These are phyloP conservation scores for Lordiphosa fenestrarum DNA, from an alignment of 2,888 invertebrate genomes.

Conservation along the genomic window DNA sequence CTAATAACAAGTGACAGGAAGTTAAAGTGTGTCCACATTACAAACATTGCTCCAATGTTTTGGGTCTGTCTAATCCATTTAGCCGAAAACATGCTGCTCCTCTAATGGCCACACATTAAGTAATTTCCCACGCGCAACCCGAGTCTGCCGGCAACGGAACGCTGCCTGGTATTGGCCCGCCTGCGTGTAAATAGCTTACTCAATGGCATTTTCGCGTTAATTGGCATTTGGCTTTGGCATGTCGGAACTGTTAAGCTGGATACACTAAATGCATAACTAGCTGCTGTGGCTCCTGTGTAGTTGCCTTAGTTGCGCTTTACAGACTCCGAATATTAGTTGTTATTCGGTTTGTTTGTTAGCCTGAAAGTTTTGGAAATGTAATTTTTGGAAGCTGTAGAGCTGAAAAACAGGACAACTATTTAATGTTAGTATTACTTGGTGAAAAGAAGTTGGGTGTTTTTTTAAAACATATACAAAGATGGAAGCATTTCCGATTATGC, in stretches of 20 bases:
- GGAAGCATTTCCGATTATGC: no score
- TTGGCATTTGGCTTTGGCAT: constrained; percentile 50
- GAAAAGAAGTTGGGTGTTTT: no score
- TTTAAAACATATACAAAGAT: no score
- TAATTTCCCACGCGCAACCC: constrained; percentile 34
- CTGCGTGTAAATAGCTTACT: constrained; percentile 51
- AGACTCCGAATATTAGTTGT: constrained; percentile 6
- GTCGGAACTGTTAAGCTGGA: constrained; percentile 21
- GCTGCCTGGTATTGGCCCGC: constrained; percentile 9
- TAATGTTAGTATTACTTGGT: no score
- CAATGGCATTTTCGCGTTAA: constrained; percentile 56
- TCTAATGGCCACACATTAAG: constrained; percentile 49
- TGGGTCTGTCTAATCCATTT: constrained; percentile 41
- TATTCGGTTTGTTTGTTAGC: background rate
- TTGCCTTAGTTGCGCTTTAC: constrained; percentile 13
- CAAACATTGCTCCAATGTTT: background rate
- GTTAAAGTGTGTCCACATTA: background rate
- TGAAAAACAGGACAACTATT: no score
- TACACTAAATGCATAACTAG: constrained; percentile 40
- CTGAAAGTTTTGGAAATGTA: no score
- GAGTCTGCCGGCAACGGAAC: background rate
- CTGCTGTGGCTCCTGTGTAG: constrained; percentile 17
- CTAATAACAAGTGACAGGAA: constrained; percentile 1
- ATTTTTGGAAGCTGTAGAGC: no score
- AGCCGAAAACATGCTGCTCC: constrained; percentile 41